Percentiles rank a stretch among this genome's conserved stretches.
Evolutionary conservation across 2,797 vertebrate species (phyloP).

Genomic region (Manis pentadactyla): DNA sequence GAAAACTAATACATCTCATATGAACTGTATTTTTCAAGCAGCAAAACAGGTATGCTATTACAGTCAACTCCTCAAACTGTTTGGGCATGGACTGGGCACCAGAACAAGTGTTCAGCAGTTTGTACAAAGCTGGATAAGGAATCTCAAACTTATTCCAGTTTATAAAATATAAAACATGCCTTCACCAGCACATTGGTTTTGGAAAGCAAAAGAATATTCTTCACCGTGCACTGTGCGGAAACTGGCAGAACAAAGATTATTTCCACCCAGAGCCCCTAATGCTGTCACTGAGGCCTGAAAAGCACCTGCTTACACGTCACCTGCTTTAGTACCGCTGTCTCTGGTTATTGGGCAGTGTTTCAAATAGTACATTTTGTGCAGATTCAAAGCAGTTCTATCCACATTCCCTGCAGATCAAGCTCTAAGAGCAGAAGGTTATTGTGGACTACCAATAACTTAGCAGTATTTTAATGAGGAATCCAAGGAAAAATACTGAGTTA

Average conservation of each 20-base stretch:
- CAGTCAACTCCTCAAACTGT: not conserved
- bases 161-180: conserved; percentile 2
- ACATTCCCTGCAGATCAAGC: conserved; percentile 34
- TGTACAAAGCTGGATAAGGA: conserved; percentile 56
- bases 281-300: conserved; percentile 67
- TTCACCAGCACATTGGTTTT: not conserved
- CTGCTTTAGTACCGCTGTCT: conserved; percentile 42
- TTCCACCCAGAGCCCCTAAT: conserved; percentile 60
- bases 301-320: conserved; percentile 72
- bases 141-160: conserved; percentile 60
- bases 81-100: not conserved
- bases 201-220: conserved; percentile 27
- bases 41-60: not conserved
- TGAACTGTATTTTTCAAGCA: conserved; percentile 10
- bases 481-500: not conserved
- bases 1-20: not conserved
- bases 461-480: conserved; percentile 7
- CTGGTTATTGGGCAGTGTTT: not conserved
- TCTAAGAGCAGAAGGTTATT: conserved; percentile 46
- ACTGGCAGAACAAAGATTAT: conserved; percentile 45
- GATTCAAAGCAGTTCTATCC: conserved; percentile 28
- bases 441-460: not conserved
- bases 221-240: not conserved
- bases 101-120: not conserved
- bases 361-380: conserved; percentile 24